phyloP scores from a whole-genome alignment of 2,797 vertebrate species.

The Chiroxiphia lanceolata region DNA sequence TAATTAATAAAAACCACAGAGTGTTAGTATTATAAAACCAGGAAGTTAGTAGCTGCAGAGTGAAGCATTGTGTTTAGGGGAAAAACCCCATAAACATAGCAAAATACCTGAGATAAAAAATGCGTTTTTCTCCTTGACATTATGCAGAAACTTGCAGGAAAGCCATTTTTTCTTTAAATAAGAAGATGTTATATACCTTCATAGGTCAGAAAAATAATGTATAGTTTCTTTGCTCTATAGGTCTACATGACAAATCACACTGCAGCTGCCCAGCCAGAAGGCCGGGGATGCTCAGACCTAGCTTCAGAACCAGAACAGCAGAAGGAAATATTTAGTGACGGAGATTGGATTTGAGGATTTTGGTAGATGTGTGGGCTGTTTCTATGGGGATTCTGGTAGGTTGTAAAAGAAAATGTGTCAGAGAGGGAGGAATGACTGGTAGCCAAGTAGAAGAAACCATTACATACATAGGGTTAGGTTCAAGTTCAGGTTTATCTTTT shows the following conservation, averaged over 20 bases:
- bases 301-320: neutral
- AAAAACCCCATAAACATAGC: neutral
- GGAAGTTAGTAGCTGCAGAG: neutral
- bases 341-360: constrained; percentile 9
- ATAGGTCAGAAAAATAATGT: neutral
- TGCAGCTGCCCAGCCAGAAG: neutral
- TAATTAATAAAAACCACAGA: neutral
- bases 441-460: neutral
- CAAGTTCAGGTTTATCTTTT: neutral
- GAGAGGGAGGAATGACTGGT: neutral
- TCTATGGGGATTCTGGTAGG: neutral
- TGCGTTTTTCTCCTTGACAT: neutral
- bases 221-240: neutral
- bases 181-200: neutral
- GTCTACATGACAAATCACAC: neutral
- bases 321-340: constrained; percentile 1
- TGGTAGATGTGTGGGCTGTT: neutral
- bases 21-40: neutral
- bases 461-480: neutral
- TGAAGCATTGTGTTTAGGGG: neutral
- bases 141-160: neutral
- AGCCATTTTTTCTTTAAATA: neutral
- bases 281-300: neutral
- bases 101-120: neutral
- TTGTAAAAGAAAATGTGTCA: neutral